phyloP scores from a whole-genome alignment of 2,888 invertebrate genomes.

The Marronus borbonicus region DNA sequence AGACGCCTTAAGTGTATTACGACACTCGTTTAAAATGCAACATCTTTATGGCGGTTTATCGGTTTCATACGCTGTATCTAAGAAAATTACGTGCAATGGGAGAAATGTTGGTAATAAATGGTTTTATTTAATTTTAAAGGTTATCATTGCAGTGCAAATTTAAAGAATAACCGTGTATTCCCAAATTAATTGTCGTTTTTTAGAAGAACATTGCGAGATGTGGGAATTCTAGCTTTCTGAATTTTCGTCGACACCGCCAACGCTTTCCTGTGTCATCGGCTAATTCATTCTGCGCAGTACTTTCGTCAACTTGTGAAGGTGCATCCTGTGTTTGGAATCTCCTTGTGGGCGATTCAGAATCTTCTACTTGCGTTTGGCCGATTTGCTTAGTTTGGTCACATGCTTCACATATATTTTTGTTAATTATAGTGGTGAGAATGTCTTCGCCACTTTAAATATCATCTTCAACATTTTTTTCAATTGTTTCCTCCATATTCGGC shows the following conservation, averaged over 20 bases:
- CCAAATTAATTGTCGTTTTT: conserved; percentile 9
- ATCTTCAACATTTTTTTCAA: conserved; percentile 59
- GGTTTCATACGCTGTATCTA: no score
- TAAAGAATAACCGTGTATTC: background rate
- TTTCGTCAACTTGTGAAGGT: conserved; percentile 20
- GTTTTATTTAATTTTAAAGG: no score
- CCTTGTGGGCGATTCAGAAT: background rate
- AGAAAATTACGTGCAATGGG: no score
- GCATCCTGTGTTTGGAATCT: background rate
- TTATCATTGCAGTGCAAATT: no score
- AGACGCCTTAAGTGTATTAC: no score
- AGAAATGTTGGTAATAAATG: no score
- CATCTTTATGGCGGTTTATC: no score
- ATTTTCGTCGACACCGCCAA: conserved; percentile 47
- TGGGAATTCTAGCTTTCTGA: conserved; percentile 57
- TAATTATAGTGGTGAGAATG: background rate
- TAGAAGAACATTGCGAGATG: conserved; percentile 56
- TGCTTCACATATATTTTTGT: background rate
- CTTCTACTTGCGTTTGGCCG: background rate
- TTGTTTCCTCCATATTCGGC: conserved; percentile 50
- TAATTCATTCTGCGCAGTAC: conserved; percentile 30
- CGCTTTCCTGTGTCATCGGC: conserved; percentile 13
- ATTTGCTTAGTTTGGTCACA: background rate
- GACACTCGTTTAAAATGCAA: no score
- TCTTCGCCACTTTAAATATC: background rate